Conservation (phyloP, 2,113 vertebrate species). For the Cephalopholis sonnerati region DNA sequence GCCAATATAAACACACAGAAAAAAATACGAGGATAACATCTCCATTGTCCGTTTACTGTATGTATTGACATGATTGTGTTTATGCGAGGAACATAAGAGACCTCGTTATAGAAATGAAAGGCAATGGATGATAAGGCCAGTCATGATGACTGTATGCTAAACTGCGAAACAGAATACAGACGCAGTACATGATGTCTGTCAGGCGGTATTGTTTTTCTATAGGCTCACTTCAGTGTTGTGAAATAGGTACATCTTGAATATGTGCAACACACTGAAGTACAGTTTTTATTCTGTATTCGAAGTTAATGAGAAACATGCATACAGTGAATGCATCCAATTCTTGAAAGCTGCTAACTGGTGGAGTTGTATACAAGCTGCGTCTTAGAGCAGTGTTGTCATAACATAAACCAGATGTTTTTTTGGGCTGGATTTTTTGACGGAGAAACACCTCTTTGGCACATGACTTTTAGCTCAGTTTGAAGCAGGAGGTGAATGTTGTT, state of each 20-base stretch:
- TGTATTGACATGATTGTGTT: background rate
- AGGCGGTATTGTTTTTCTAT: background rate
- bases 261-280: conserved; percentile 23
- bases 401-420: conserved; percentile 74
- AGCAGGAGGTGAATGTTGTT: background rate
- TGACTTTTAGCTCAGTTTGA: conserved; percentile 1
- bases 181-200: background rate
- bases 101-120: background rate
- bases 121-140: background rate
- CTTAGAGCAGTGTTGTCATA: conserved; percentile 67
- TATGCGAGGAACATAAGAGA: background rate
- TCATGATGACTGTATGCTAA: background rate
- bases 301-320: conserved; percentile 67
- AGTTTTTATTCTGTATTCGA: conserved; percentile 40
- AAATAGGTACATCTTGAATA: conserved; percentile 29
- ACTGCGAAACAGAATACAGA: background rate
- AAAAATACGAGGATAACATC: background rate
- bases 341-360: conserved; percentile 57
- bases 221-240: background rate
- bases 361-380: conserved; percentile 56
- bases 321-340: conserved; percentile 54
- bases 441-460: conserved; percentile 55
- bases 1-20: background rate
- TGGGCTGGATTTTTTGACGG: conserved; percentile 37
- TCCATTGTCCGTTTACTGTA: background rate